Conservation (phyloP, 2,888 invertebrate species). For the Slavum lentiscoides region DNA sequence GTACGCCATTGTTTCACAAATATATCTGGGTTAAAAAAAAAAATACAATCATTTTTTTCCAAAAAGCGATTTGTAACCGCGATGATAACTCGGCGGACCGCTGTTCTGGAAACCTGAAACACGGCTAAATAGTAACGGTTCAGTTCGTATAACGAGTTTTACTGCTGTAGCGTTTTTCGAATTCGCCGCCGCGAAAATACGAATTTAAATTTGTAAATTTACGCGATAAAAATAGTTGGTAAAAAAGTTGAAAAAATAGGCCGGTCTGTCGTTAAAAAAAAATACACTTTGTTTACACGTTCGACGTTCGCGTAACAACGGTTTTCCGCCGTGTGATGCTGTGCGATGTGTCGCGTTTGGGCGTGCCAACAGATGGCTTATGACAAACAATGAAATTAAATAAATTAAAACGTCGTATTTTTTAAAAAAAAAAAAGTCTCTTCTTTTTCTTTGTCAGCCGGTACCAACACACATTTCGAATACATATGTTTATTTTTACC, state of each 20-base stretch:
- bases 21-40: no score
- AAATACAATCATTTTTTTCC: no score
- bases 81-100: conserved; percentile 7
- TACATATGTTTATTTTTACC: background rate
- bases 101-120: background rate
- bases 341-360: background rate
- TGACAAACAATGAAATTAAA: conserved; percentile 10
- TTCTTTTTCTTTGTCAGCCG: background rate
- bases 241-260: background rate
- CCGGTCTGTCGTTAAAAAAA: background rate
- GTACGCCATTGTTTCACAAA: no score
- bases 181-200: background rate
- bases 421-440: conserved; percentile 12
- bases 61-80: background rate
- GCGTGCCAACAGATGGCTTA: conserved; percentile 34
- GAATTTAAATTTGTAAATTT: no score
- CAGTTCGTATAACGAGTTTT: no score
- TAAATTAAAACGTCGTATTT: background rate
- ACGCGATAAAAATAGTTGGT: background rate
- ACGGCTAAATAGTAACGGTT: background rate
- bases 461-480: background rate
- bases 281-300: background rate
- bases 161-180: no score
- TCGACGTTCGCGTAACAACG: background rate
- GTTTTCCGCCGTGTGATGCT: no score